phyloP scores from a whole-genome alignment of 2,888 invertebrate genomes.

The Nineta flava region DNA sequence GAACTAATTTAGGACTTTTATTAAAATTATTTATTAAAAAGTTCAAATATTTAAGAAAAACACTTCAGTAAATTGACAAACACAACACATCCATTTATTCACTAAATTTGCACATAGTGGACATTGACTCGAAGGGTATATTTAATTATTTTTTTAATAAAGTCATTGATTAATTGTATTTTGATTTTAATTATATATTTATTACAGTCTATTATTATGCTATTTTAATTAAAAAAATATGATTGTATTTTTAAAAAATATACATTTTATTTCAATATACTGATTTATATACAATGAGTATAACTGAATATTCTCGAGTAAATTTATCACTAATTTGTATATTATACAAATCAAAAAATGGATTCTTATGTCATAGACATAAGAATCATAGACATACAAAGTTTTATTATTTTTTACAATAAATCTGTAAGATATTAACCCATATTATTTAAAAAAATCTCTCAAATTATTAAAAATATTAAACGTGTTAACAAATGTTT shows the following conservation, averaged over 20 bases:
- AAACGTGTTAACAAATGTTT: no score
- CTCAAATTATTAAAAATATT: no score
- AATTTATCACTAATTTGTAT: background rate
- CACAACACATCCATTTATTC: constrained; percentile 4
- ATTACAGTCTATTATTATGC: no score
- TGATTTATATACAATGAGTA: no score
- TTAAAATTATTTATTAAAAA: background rate
- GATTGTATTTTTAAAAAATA: no score
- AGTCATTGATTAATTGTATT: no score
- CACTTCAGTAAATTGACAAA: constrained; percentile 2
- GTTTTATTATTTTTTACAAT: background rate
- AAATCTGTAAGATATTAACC: no score
- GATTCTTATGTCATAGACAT: background rate
- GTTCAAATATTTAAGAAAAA: background rate
- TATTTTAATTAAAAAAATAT: no score
- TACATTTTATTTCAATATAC: no score
- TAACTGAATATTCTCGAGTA: no score
- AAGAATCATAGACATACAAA: background rate
- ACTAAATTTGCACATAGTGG: background rate
- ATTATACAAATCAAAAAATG: background rate
- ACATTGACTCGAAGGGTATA: background rate
- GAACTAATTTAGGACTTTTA: constrained; percentile 8
- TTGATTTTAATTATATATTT: no score
- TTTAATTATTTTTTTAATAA: background rate
- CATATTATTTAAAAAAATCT: no score